Base-by-base conservation (phyloP, 2,797 vertebrate genomes). In the Antrozous pallidus region DNA sequence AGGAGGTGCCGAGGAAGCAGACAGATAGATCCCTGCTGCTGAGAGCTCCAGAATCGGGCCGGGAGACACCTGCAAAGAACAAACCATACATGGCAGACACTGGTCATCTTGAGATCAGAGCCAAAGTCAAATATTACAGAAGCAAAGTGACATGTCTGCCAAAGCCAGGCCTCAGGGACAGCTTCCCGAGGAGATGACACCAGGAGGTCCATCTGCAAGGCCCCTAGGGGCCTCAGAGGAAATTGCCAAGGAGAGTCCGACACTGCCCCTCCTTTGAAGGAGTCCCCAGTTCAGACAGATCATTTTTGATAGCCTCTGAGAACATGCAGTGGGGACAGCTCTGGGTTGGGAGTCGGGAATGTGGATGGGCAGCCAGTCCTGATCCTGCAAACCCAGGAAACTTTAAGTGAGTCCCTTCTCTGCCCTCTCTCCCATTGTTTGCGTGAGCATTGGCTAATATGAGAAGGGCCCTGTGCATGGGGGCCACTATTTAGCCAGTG, bases 401-500 rank as follows among this genome's bases (percentile, higher is more conserved):
- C 78, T 79, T 79, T 49, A 47, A 38, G 20, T 28, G 58, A 78
- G 65, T 42, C 51, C 4, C 11, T 54, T 40, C 13, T 65, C 38
- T n/a, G 18, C 9, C 38, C 31, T 69, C 58, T 61, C 22, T 36
- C 28, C 31, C 22, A 18, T n/a, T 47, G 12, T 74, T 33, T 65
- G 11, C 3, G 1, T 40, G 6, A 73, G 28, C 26, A 38, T 42
- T 2, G 8, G 20, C 14, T 47, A 3, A 49, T 80, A 9, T 85
- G 20, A 69, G 36, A 54, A 17, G 1, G 8, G 26, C 11, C 70
- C 14, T 8, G 1, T 13, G 3, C 0, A 1, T 26, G 1, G 20
- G 40, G 63, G 13, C 51, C 45, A 22, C 28, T 40, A 5, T 2
- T 7, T 14, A 42, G 3, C 16, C 14, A n/a, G 8, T 7, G 36